A percentile compares a stretch with the other conserved stretches of the same genome.
These are phyloP conservation scores for Stigmatopora argus DNA, from an alignment of 2,113 vertebrate genomes.

Conservation along the genomic window DNA sequence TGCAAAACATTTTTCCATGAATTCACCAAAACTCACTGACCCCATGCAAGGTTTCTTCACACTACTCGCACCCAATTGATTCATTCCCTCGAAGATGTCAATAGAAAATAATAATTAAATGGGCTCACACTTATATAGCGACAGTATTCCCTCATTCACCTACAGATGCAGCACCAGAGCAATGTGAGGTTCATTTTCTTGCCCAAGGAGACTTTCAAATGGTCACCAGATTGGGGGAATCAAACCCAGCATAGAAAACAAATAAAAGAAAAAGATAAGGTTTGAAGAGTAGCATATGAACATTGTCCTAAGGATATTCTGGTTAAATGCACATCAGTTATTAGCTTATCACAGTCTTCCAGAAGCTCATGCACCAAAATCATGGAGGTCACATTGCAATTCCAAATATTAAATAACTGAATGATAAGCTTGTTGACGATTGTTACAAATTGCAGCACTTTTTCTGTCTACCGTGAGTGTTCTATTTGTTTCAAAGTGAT, in stretches of 20 bases:
- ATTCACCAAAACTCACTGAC: slow-evolving; percentile 18
- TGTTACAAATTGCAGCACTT: not conserved
- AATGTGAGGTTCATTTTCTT: too few relatives aligned
- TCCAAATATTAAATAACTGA: not conserved
- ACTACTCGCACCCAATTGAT: not conserved
- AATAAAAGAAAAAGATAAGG: not conserved
- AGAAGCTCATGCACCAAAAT: not conserved
- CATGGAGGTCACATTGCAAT: not conserved
- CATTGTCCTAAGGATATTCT: not conserved
- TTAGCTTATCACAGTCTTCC: not conserved
- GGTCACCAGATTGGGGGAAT: not conserved
- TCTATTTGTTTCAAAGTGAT: not conserved
- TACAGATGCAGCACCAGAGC: too few relatives aligned
- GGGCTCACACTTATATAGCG: too few relatives aligned
- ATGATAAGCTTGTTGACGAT: not conserved
- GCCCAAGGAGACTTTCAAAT: too few relatives aligned
- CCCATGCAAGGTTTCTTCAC: not conserved
- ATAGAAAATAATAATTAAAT: too few relatives aligned
- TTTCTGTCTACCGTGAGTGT: not conserved
- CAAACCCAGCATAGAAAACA: not conserved
- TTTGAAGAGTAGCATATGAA: not conserved
- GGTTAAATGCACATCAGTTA: not conserved
- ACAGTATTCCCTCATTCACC: too few relatives aligned
- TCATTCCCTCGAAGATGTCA: not conserved
- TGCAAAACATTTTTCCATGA: slow-evolving; percentile 23